Evolutionary conservation across 2,113 vertebrate genomes (phyloP).

Genomic region (Halichoerus grypus): DNA sequence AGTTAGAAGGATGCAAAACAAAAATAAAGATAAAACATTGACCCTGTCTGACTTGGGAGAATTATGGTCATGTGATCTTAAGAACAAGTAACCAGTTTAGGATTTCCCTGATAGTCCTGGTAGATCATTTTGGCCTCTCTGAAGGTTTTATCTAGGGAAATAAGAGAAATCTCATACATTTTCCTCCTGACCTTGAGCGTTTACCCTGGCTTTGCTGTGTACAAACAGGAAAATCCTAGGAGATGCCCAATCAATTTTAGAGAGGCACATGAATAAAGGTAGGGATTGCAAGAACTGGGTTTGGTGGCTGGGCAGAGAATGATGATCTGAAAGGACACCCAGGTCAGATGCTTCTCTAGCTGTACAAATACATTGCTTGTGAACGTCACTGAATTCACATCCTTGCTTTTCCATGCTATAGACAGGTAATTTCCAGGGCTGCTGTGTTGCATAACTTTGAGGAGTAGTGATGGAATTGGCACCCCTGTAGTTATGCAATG

Average conservation of each 20-base stretch:
- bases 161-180: not conserved
- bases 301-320: not conserved
- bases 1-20: not conserved
- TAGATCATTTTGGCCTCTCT: not conserved
- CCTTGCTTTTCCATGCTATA: not conserved
- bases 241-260: not conserved
- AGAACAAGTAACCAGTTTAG: not conserved
- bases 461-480: not conserved
- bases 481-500: no score
- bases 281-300: not conserved
- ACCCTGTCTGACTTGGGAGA: not conserved
- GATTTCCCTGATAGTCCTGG: not conserved
- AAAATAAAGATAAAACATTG: not conserved
- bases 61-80: slow-evolving; percentile 5
- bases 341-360: not conserved
- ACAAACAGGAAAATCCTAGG: not conserved
- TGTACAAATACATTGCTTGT: not conserved
- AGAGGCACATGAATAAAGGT: not conserved
- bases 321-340: not conserved
- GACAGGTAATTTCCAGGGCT: not conserved
- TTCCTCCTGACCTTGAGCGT: not conserved
- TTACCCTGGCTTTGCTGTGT: not conserved
- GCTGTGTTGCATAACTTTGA: not conserved
- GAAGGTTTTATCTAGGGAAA: not conserved
- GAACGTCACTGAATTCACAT: not conserved